Evolutionary conservation across 2,888 invertebrate genomes (phyloP), one percentile per base, ranked within the genome.

Genomic region (Caenorhabditis sp.): DNA sequence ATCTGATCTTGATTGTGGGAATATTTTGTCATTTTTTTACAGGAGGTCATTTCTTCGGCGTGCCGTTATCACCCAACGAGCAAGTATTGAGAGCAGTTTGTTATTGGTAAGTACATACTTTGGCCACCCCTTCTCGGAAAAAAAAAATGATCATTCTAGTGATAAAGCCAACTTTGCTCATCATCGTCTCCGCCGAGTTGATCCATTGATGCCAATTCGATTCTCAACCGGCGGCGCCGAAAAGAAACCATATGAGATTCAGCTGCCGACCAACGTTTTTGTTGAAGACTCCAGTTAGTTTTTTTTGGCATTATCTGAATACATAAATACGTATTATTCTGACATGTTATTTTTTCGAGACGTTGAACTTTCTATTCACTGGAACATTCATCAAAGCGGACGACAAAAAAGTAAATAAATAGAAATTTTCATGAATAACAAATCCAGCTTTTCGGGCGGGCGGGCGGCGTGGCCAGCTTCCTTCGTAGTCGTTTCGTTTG

Each of bases 61-160:
- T 69, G 43, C 74, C 74, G 1, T 36, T 75, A 21, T 75, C 74
- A 31, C 74, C 74, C 19, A 75, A 75, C 54, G 74, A 75, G 53
- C 74, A 75, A 67, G 74, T 75, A 10, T 69, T 75, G 36, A 59
- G 74, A 19, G 74, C 74, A 4, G 64, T 69, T 27, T 75, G 74
- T 43, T 69, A 69, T 58, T 74, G 73, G 73, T 73, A 24, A 65
- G 62, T 36, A n/a, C n/a, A n/a, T n/a, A n/a, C n/a, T n/a, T n/a
- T n/a, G n/a, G n/a, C n/a, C n/a, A n/a, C n/a, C n/a, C n/a, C n/a
- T n/a, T n/a, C n/a, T n/a, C n/a, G n/a, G n/a, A n/a, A n/a, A 21
- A 21, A 54, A 23, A 17, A 1, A 8, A 50, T 19, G 21, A 17
- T 14, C 17, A 65, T 36, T 36, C 14, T 23, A 71, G 71, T 49